Evolutionary conservation across 2,113 vertebrate species (phyloP).

Genomic region (Octodon degus): DNA sequence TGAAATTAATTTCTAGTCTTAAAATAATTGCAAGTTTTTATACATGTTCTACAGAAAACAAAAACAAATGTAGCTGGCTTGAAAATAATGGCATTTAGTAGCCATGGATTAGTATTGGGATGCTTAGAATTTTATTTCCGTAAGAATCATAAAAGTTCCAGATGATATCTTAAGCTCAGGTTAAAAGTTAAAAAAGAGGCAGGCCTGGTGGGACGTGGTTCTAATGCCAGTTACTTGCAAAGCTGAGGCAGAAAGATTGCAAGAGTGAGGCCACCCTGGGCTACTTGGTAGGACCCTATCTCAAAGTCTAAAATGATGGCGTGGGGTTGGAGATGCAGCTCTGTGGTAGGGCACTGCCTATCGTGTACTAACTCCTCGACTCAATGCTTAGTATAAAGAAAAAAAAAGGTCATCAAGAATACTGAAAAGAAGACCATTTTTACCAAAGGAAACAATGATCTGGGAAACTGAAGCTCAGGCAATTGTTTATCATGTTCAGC

Average conservation of each 20-base stretch:
- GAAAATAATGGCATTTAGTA: neutral
- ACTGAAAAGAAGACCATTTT: neutral
- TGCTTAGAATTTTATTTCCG: neutral
- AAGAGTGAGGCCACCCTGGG: neutral
- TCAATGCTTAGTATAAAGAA: neutral
- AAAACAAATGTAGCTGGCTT: neutral
- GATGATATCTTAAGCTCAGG: neutral
- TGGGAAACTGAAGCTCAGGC: neutral
- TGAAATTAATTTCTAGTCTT: conserved; percentile 39
- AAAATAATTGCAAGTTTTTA: conserved; percentile 39
- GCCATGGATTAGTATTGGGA: neutral
- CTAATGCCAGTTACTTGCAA: neutral
- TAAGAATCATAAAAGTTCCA: neutral
- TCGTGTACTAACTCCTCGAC: neutral
- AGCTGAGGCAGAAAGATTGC: neutral
- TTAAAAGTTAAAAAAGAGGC: neutral
- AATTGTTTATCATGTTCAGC: neutral
- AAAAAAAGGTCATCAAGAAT: neutral
- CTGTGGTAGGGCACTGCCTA: neutral
- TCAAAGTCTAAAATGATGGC: neutral
- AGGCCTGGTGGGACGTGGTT: neutral
- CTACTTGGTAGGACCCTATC: neutral
- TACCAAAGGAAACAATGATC: neutral
- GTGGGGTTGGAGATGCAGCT: neutral
- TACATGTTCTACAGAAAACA: neutral